Evolutionary conservation across 2,113 vertebrate genomes (phyloP).

Genomic region (Crypturellus undulatus): DNA sequence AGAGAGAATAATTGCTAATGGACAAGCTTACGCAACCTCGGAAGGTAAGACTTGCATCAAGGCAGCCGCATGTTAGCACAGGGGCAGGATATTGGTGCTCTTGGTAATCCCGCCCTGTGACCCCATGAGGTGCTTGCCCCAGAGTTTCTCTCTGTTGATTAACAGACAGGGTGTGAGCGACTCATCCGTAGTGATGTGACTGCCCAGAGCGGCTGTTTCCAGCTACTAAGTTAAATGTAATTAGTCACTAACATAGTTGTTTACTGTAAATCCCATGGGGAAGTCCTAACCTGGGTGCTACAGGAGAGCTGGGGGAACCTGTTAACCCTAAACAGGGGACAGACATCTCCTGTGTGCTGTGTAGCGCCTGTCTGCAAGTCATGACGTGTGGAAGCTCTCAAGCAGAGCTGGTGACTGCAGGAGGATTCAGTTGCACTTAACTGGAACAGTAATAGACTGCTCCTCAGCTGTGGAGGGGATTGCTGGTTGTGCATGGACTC

Average conservation of each 20-base stretch:
- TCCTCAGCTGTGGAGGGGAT: neutral
- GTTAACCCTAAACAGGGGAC: neutral
- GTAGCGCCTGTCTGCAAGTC: neutral
- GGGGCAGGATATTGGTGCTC: neutral
- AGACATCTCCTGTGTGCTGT: neutral
- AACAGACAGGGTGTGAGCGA: neutral
- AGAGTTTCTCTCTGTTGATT: neutral
- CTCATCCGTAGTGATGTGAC: neutral
- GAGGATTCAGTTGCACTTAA: neutral
- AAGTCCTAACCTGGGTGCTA: neutral
- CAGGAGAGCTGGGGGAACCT: neutral
- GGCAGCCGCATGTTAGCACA: neutral
- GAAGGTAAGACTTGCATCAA: constrained; percentile 77
- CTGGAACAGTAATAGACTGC: neutral
- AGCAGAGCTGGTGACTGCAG: neutral
- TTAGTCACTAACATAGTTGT: neutral
- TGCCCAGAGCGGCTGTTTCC: neutral
- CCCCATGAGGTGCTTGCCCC: neutral
- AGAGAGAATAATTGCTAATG: constrained; percentile 82
- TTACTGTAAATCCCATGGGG: neutral
- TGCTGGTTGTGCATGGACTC: neutral
- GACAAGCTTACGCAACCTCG: constrained; percentile 87
- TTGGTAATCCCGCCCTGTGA: neutral
- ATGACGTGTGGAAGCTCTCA: neutral
- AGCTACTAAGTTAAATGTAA: neutral